A percentile compares a stretch with the other conserved stretches of the same genome.
Conservation (phyloP, 2,888 invertebrate genomes). For the Quadroppia sp. region DNA sequence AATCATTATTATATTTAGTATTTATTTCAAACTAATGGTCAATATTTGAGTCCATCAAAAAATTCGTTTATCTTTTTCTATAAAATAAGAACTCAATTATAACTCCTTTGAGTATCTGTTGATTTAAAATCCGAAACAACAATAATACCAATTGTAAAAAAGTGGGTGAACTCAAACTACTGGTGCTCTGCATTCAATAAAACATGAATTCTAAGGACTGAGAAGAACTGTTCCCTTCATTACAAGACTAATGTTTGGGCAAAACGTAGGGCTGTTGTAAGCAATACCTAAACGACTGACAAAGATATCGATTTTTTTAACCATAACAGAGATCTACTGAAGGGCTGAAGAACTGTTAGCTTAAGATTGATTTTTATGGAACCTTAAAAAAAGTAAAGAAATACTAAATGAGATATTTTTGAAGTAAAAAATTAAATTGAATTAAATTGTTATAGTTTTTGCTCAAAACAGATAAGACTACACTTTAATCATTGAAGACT, state of each 20-base stretch:
- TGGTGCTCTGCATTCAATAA: background rate
- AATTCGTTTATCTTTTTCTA: background rate
- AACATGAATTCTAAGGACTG: background rate
- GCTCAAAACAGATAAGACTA: background rate
- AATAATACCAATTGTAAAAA: background rate
- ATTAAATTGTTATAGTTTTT: conserved; percentile 15
- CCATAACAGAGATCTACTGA: background rate
- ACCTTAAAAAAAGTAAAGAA: background rate
- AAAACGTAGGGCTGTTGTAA: background rate
- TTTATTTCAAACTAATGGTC: background rate
- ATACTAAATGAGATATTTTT: conserved; percentile 28
- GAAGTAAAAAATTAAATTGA: conserved; percentile 14
- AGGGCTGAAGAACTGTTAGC: conserved; percentile 12
- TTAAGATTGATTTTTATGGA: conserved; percentile 10
- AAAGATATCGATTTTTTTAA: conserved; percentile 1
- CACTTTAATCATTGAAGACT: background rate
- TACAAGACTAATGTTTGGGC: background rate
- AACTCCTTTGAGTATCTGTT: background rate
- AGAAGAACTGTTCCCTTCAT: background rate
- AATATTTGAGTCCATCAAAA: background rate
- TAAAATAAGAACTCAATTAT: background rate
- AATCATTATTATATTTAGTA: no score
- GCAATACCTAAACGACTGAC: background rate
- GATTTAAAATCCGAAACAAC: background rate
- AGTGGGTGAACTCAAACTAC: background rate